Conservation (phyloP, 1,140 invertebrate genomes). For the Pomacea maculata region DNA sequence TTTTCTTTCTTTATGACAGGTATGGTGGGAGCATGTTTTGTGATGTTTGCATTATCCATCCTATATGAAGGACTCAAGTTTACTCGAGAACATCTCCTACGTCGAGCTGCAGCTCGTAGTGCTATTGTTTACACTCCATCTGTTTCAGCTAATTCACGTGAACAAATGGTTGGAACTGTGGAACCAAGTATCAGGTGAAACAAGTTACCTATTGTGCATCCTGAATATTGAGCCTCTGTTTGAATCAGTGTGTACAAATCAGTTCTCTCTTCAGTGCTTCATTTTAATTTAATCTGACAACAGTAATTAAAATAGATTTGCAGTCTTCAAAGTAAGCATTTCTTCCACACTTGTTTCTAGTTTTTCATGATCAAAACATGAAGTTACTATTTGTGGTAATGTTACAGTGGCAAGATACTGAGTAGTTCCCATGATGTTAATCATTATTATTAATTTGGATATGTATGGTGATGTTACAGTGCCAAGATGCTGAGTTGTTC, state of each 20-base stretch:
- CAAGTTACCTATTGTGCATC: background rate
- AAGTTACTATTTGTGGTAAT: background rate
- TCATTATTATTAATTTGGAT: background rate
- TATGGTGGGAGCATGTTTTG: constrained; percentile 84
- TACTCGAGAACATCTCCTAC: constrained; percentile 46
- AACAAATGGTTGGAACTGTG: background rate
- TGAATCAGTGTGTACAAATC: too few relatives aligned
- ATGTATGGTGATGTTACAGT: constrained; percentile 27
- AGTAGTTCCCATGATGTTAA: too few relatives aligned
- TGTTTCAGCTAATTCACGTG: background rate
- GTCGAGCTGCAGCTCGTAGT: background rate
- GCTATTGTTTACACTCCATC: background rate
- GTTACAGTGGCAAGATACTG: too few relatives aligned
- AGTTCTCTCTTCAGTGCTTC: background rate
- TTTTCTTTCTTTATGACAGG: constrained; percentile 58
- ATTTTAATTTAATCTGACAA: background rate
- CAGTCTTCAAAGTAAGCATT: background rate
- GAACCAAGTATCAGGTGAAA: constrained; percentile 10
- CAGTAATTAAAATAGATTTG: background rate
- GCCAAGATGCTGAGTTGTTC: constrained; percentile 42
- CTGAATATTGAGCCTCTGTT: background rate
- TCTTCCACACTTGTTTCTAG: background rate
- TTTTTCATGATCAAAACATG: too few relatives aligned
- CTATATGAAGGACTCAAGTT: constrained; percentile 91
- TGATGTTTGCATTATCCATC: constrained; percentile 84